Evolutionary conservation across 2,113 vertebrate species (phyloP), one percentile per base, ranked within the genome.

Genomic region (Megalops atlanticus): DNA sequence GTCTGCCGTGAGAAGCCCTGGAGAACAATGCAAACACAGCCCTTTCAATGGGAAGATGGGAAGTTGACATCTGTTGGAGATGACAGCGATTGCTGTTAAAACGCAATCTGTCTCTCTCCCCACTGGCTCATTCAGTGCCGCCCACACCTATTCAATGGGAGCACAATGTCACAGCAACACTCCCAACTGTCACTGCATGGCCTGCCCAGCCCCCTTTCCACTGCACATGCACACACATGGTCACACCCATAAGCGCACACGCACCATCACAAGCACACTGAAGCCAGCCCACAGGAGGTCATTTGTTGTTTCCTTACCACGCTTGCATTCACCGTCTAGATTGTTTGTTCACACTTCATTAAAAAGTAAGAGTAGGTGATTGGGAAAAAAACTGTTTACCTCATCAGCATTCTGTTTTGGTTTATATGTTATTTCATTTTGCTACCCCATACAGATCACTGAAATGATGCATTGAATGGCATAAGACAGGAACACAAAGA

Each of bases 51-150:
- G 91, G 39, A 89, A 89, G 91, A 91, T 92, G 92, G 89, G 91
- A 93, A 93, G 91, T 88, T 89, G 93, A 94, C 94, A 94, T 93
- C 92, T 95, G 94, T 93, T 95, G 89, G 91, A 93, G 92, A 95
- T 95, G 93, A 94, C 94, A 92, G 91, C 88, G 88, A 94, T 95
- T 91, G 93, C 92, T 93, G 92, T 93, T 94, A 92, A 93, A 92
- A 91, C 86, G 88, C 92, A 93, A 92, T 94, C 90, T 93, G 93
- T 92, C 91, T 92, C 87, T 85, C 90, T 92, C 92, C 90, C 91
- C 92, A 91, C 85, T 77, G 88, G 88, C 91, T 91, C 91, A 91
- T 92, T 92, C 90, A 85, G 80, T 74, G 41, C 70, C 69, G 71
- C 76, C 76, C 79, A 68, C 79, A 43, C 72, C 87, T 85, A 88